Evolutionary conservation across 2,113 vertebrate genomes (phyloP).

Genomic region (Probosciger aterrimus): DNA sequence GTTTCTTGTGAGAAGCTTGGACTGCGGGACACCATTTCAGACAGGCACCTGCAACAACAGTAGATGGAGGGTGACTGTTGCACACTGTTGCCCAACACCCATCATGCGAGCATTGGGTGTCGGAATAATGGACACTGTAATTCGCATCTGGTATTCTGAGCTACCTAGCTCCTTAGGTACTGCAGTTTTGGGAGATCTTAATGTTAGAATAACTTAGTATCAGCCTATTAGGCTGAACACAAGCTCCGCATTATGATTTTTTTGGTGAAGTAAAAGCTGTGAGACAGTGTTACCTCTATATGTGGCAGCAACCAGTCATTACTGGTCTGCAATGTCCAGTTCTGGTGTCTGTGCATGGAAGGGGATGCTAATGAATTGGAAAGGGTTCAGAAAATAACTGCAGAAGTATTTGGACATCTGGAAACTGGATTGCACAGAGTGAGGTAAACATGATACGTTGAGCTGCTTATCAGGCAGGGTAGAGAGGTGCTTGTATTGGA

Average conservation of each 20-base stretch:
- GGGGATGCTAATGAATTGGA: not conserved
- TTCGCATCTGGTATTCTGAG: not conserved
- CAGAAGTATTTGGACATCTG: not conserved
- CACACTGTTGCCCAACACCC: accelerated
- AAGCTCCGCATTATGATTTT: not conserved
- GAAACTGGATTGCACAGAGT: not conserved
- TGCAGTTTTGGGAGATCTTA: not conserved
- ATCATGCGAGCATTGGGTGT: not conserved
- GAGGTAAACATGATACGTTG: not conserved
- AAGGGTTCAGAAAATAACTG: not conserved
- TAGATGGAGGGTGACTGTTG: not conserved
- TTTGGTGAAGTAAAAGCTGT: not conserved
- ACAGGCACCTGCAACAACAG: not conserved
- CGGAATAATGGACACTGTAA: not conserved
- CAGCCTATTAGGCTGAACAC: not conserved
- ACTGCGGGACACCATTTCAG: not conserved
- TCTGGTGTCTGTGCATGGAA: not conserved
- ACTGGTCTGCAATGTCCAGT: not conserved
- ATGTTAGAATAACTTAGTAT: not conserved
- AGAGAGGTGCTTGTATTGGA: not conserved
- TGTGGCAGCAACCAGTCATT: not conserved
- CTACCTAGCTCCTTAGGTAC: not conserved
- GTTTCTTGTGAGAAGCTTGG: not conserved
- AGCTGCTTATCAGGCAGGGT: not conserved
- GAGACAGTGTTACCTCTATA: not conserved